Conservation (phyloP, 2,797 vertebrate species). For the Carduelis carduelis region DNA sequence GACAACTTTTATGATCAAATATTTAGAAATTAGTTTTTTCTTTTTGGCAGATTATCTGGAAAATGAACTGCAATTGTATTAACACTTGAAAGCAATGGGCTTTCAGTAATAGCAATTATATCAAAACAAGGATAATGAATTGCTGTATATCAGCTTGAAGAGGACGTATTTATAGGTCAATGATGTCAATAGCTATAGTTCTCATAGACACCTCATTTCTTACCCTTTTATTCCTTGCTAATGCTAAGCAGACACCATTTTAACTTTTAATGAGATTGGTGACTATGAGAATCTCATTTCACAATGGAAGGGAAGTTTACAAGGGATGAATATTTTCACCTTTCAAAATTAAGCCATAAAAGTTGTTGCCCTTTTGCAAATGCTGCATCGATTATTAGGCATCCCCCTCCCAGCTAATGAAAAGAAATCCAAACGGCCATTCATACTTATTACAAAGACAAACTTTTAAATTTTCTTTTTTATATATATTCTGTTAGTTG, state of each 20-base stretch:
- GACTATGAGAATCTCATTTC: conserved; percentile 31
- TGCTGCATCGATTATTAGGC: background rate
- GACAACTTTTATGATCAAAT: conserved; percentile 80
- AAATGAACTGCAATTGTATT: conserved; percentile 75
- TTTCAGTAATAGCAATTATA: conserved; percentile 76
- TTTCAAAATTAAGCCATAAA: conserved; percentile 1
- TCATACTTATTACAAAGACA: background rate
- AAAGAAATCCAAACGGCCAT: background rate
- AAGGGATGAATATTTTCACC: background rate
- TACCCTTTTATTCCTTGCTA: conserved; percentile 71
- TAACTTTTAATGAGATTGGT: conserved; percentile 61
- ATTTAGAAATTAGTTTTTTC: conserved; percentile 79
- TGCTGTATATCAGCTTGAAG: conserved; percentile 69
- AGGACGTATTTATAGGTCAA: conserved; percentile 77
- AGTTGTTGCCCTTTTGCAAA: background rate
- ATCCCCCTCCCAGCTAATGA: fast-evolving
- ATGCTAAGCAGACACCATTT: conserved; percentile 66
- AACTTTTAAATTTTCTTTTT: background rate
- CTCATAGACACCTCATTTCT: conserved; percentile 48
- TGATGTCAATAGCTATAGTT: conserved; percentile 74
- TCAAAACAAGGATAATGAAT: conserved; percentile 73
- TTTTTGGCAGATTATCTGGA: conserved; percentile 75
- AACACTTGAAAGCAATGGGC: conserved; percentile 74
- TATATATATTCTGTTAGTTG: background rate
- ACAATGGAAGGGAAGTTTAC: background rate